Evolutionary conservation across 2,888 invertebrate genomes (phyloP), one percentile per base, ranked within the genome.

Genomic region (Pharmacophagus antenor): DNA sequence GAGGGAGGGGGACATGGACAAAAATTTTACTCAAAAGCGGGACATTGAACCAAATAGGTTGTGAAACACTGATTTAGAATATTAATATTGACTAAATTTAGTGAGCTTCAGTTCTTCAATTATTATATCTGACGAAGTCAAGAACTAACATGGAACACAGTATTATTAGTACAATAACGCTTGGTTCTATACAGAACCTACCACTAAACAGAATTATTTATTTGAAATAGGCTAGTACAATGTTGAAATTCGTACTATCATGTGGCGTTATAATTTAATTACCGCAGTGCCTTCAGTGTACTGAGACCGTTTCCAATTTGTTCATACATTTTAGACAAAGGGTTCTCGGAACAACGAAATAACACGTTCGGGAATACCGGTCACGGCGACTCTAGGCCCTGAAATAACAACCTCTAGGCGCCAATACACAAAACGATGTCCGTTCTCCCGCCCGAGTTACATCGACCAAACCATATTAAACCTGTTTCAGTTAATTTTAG

Each of bases 281-380:
- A 31, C 31, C 12, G 31, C 15, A 31, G 31, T 12, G 15, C 31
- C 15, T 31, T 31, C 12, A 31, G 31, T 10, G 1, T 10, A 31
- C 31, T 10, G 31, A 31, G 31, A 31, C 31, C 3, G 10, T 42
- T 42, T 42, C 17, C 17, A 42, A 42, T 42, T 42, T 42, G 42
- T 17, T 42, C 17, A 18, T 42, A 17, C 42, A 5, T 17, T 17
- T 42, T 42, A 17, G 17, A 42, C 18, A 18, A 17, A n/a, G 15
- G 42, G 17, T n/a, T 42, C 42, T 17, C 17, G 17, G 17, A 17
- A 42, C n/a, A n/a, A 42, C 42, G 17, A 42, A 42, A 42, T 17
- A n/a, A 15, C 17, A 42, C 42, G 17, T n/a, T 17, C n/a, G 42
- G 42, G 42, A 42, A 42, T 42, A 42, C 42, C 42, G 17, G 42